Evolutionary conservation across 2,888 invertebrate genomes (phyloP), one percentile per base, ranked within the genome.

Genomic region (Dolomedes plantarius): DNA sequence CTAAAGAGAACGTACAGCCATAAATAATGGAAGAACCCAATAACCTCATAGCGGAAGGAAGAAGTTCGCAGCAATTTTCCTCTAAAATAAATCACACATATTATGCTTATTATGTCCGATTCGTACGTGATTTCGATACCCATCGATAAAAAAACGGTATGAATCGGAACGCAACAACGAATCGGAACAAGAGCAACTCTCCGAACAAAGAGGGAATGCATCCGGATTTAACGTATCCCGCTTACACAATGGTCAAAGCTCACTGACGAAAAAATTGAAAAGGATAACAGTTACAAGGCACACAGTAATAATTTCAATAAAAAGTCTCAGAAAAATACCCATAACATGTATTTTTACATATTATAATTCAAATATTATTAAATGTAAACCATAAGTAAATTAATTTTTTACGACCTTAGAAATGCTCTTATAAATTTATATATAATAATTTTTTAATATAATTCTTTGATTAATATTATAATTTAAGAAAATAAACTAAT

Each of bases 91-190:
- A 56, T 56, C 56, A 56, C 56, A 6, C 23, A 23, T 23, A 56
- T 56, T 56, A 56, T 56, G 56, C 23, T 56, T 56, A 56, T 56
- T 56, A 56, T 56, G 56, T 56, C 56, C 56, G 56, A 56, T 56
- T 56, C 56, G 23, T 56, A 56, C 56, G 56, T 56, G 56, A 23
- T 56, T 56, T 16, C 56, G 56, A 56, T 56, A 56, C 23, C 56
- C 23, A 56, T 56, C 56, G 56, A 23, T 11, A 3, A 23, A n/a
- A 56, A 23, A 56, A 56, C 19, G n/a, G 46, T 46, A 19, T 5
- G 23, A 56, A 5, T 56, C 56, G 56, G 23, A 56, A 23, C 56
- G 36, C 36, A 36, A 36, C 36, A 36, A 36, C 36, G 36, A 36
- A 9, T 36, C 36, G 9, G 36, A 46, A 46, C 56, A 23, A 23